Evolutionary conservation across 1,140 invertebrate genomes (phyloP).

Genomic region (Rhopalosiphum maidis): DNA sequence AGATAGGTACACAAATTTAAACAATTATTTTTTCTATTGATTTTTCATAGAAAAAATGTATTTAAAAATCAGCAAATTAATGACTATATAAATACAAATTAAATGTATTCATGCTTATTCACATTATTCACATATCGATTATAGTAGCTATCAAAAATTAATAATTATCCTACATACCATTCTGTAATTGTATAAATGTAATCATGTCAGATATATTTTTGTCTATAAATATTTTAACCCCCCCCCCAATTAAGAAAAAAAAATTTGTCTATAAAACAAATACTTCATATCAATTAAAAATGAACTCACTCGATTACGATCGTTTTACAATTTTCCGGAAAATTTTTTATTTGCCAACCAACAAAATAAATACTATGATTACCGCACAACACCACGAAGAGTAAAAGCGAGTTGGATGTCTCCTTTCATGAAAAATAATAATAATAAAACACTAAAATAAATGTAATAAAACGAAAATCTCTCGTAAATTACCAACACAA

Average conservation of each 20-base stretch:
- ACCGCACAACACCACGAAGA: not conserved
- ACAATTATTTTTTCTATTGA: not conserved
- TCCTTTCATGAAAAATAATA: not conserved
- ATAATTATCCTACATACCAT: not conserved
- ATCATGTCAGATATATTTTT: not conserved
- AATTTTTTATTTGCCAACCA: not conserved
- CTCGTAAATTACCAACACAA: not conserved
- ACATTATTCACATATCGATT: not conserved
- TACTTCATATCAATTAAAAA: not conserved
- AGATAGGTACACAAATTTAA: not conserved
- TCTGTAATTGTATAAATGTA: not conserved
- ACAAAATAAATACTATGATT: not conserved
- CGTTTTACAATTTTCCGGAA: not conserved
- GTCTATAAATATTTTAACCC: not conserved
- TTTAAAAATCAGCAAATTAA: too few species aligned
- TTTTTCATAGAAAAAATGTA: too few species aligned
- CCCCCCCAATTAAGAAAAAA: not conserved
- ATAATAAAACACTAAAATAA: not conserved
- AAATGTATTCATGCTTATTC: not conserved
- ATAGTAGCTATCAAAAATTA: not conserved
- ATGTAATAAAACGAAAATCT: not conserved
- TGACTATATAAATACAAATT: not conserved
- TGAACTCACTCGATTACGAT: not conserved
- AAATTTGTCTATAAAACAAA: not conserved
- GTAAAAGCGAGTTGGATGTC: not conserved